Base-by-base conservation (phyloP, 92 coral and sea anemone genomes). In the Parazoanthus swiftii region DNA sequence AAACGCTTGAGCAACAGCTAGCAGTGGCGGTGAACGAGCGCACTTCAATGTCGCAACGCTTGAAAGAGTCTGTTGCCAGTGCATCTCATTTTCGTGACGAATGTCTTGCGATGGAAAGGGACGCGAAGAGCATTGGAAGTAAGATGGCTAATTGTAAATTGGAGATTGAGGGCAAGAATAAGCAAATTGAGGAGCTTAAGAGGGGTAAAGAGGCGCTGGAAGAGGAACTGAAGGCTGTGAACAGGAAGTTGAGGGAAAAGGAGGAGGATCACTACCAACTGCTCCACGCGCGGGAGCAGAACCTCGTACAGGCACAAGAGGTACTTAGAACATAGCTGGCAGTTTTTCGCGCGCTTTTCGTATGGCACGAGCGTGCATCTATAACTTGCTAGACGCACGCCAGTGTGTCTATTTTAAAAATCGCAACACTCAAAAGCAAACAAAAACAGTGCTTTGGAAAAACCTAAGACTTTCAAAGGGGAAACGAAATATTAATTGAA, bases 21-120 rank as follows among this genome's bases (percentile, higher is more conserved):
- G 93, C 98, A 6, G 98, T 93, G 14, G 83, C 85, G 29, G 81
- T 92, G 80, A 89, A 92, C 72, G 96, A 93, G 89, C 94, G 89
- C 42, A 89, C 86, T 80, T 75, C 91, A 6, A 76, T 92, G 29
- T 86, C 85, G 54, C 93, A 81, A 84, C 92, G 92, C 72, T 85
- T 93, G 18, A 91, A 91, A 33, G 95, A 93, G 8, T 90, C 93
- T 89, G 91, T 88, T 43, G 93, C 90, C 58, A 91, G 93, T 6
- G 88, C 91, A 18, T 84, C 91, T 29, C 88, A 92, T 65, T 74
- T 94, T 65, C 90, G 93, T 38, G 93, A 86, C 44, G 98, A 96
- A 35, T 85, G 75, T 51, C 70, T 92, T 16, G 15, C 92, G 35
- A 91, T 88, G 81, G 96, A 95, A 70, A 95, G 81, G 73, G 98